Evolutionary conservation across 2,797 vertebrate species (phyloP), one percentile per base, ranked within the genome.

Genomic region (Cyprinodon diabolis): DNA sequence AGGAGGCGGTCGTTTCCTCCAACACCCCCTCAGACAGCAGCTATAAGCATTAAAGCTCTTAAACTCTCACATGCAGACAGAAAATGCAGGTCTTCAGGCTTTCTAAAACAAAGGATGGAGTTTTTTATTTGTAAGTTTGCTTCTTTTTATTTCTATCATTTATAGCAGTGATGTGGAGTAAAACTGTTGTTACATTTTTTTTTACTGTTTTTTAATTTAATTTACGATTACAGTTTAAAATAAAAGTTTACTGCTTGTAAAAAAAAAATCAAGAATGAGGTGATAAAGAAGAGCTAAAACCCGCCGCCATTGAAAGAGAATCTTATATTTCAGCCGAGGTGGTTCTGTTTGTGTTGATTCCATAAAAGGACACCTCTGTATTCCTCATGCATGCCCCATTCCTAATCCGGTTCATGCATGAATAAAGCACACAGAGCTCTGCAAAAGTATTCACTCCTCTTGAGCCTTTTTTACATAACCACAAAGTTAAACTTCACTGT

Each of bases 81-180:
- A 49, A 87, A 77, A 90, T 91, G 88, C 93, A 91, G 92, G 89
- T 72, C 48, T 89, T 90, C 56, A 72, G 5, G 35, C 91, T 93
- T 72, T 91, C 89, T 65, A 92, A 91, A 89, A 87, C 87, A 43
- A 88, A 91, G 85, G 91, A 92, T 89, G 90, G 87, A 54, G 25
- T 92, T 84, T 91, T 90, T 81, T 91, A 89, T 80, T 82, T 93
- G 93, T 94, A 88, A 94, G 93, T 94, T 47, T 6, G 69, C 43
- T 52, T 75, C 17, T 74, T 40, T 84, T 40, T 48, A 69, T 23
- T 75, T 78, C 67, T 76, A 19, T 67, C 40, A 43, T 8, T 43
- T 43, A 43, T 35, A 68, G 56, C 8, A 70, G 77, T 3, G 68
- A 3, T 65, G 66, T 82, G 13, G 63, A 25, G 72, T 57, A 35